Evolutionary conservation across 2,888 invertebrate species (phyloP), one percentile per base, ranked within the genome.

Genomic region (Tenthredo mesomela): DNA sequence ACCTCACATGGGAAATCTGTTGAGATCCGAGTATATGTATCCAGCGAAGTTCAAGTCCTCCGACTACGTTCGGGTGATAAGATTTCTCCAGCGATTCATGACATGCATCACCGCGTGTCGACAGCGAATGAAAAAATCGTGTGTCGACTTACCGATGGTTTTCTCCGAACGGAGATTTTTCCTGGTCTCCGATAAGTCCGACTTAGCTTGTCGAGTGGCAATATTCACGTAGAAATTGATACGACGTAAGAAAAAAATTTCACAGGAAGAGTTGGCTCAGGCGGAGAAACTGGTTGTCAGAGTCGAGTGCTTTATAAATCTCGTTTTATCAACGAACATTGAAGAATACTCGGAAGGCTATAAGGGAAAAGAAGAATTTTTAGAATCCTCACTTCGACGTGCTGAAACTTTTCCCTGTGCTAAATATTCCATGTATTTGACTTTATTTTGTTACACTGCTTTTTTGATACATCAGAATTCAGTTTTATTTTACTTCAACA

Each of bases 1-100:
- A 89, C 87, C 89, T 86, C 90, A 89, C 90, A 88, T 88, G 90
- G 90, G 90, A 90, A 90, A 90, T 90, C 90, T 82, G 80, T 61
- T 90, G 88, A 88, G 89, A 90, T 89, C 88, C 87, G 88, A 88
- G 88, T 89, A 88, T 90, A 90, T 73, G 43, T 90, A 89, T 90
- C 89, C 89, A 89, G 87, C 90, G 87, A 18, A 50, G 82, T 90
- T 87, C 87, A 87, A 88, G 87, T 89, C 89, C 88, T 89, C 80
- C 77, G 85, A 88, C 89, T 88, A 67, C 21, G 43, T 87, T 87
- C 86, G 88, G 87, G 88, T 88, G 90, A 89, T 89, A 89, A 90
- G 90, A 90, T 90, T 90, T 89, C 88, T 87, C 87, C 82, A 82
- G 82, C 82, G 82, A 82, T 82, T 82, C 67, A 29, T 43, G 70